Conservation (phyloP, 2,888 invertebrate genomes). For the Liodrosophila aerea region DNA sequence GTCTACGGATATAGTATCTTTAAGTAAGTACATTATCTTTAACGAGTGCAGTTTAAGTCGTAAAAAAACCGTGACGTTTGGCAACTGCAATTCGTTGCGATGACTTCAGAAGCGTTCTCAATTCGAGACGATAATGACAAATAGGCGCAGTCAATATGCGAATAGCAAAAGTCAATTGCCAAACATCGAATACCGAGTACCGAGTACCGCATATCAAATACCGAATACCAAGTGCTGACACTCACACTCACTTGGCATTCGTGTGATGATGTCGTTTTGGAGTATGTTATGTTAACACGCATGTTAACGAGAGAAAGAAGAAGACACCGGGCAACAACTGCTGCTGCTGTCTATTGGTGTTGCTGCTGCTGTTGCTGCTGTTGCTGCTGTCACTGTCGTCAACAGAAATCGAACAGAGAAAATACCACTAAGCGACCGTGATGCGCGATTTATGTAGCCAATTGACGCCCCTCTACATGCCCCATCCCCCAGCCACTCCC, state of each 20-base stretch:
- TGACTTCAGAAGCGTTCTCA: conserved; percentile 51
- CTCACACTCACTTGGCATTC: conserved; percentile 36
- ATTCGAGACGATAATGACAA: conserved; percentile 8
- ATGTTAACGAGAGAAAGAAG: conserved; percentile 51
- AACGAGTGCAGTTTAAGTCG: conserved; percentile 39
- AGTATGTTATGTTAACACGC: conserved; percentile 59
- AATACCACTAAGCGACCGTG: conserved; percentile 37
- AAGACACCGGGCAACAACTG: conserved; percentile 17
- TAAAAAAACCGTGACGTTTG: conserved; percentile 59
- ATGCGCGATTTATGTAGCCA: conserved; percentile 51
- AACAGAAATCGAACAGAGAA: conserved; percentile 43
- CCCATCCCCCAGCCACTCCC: neutral
- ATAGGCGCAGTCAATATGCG: conserved; percentile 1
- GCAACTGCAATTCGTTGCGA: conserved; percentile 22
- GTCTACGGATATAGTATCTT: conserved; percentile 3
- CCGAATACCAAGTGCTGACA: too few relatives aligned
- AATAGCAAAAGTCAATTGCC: neutral
- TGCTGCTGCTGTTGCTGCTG: conserved; percentile 6
- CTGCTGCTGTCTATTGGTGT: conserved; percentile 11
- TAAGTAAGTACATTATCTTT: conserved; percentile 16
- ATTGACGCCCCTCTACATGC: conserved; percentile 30
- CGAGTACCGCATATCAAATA: conserved; percentile 1
- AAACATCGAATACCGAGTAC: conserved; percentile 5
- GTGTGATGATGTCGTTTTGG: conserved; percentile 12
- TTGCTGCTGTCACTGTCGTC: conserved; percentile 9